Evolutionary conservation across 2,113 vertebrate genomes (phyloP).

Genomic region (Perca flavescens): DNA sequence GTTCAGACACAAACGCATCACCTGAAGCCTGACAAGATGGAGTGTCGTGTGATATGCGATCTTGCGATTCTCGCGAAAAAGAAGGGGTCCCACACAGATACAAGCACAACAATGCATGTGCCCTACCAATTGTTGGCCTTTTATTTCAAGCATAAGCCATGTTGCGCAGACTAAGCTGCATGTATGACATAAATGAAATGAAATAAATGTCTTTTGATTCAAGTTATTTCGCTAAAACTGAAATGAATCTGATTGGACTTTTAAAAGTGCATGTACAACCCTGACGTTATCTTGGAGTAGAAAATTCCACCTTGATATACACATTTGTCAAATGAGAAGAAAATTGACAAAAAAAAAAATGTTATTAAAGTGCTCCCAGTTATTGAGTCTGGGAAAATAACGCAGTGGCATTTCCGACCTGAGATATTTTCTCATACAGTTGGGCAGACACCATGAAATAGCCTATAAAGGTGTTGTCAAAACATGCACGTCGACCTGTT

Average conservation of each 20-base stretch:
- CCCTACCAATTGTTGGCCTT: neutral
- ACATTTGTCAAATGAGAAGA: slow-evolving; percentile 22
- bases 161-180: neutral
- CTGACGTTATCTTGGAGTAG: neutral
- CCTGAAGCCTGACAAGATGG: too few species aligned
- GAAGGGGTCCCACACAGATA: neutral
- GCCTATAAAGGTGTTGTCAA: slow-evolving; percentile 64
- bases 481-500: slow-evolving; percentile 31
- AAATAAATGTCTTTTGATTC: slow-evolving; percentile 9
- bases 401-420: slow-evolving; percentile 53
- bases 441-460: slow-evolving; percentile 67
- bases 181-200: neutral
- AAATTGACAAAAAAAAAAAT: slow-evolving; percentile 22
- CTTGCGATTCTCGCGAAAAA: too few species aligned
- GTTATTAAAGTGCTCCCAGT: slow-evolving; percentile 37
- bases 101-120: neutral
- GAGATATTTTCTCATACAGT: slow-evolving; percentile 47
- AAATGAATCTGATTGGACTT: slow-evolving; percentile 38
- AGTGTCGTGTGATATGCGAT: too few species aligned
- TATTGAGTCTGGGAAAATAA: slow-evolving; percentile 38
- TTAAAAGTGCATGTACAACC: slow-evolving; percentile 27
- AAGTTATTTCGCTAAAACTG: neutral
- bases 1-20: too few species aligned
- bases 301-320: slow-evolving; percentile 20
- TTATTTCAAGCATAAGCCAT: neutral